These are phyloP conservation scores for Ceratothoa steindachneri DNA, from an alignment of 2,888 invertebrate genomes.

Conservation along the genomic window DNA sequence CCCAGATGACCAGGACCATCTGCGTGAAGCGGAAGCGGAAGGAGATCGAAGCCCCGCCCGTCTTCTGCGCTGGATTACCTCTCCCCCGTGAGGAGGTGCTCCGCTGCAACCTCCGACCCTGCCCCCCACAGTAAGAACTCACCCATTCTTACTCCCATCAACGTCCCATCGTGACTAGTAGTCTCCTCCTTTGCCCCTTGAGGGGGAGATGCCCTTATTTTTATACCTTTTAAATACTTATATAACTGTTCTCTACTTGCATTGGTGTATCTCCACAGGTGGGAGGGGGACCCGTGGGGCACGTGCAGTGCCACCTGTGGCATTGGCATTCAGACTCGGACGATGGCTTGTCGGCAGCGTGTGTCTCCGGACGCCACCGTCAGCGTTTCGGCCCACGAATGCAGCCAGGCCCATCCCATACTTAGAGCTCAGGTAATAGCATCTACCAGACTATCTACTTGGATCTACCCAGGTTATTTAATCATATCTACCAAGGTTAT, in stretches of 20 bases:
- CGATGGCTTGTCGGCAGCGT: constrained; percentile 69
- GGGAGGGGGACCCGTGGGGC: constrained; percentile 77
- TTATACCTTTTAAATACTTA: too few species aligned
- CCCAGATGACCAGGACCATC: constrained; percentile 65
- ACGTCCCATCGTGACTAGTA: background rate
- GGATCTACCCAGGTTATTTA: too few species aligned
- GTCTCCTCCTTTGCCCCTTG: too few species aligned
- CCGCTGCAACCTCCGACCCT: constrained; percentile 68
- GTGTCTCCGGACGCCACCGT: constrained; percentile 58
- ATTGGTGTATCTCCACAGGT: constrained; percentile 58
- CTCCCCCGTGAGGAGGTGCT: constrained; percentile 62
- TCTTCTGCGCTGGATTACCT: constrained; percentile 63
- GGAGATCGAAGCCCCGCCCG: constrained; percentile 60
- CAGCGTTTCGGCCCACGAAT: constrained; percentile 63
- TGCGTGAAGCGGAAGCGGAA: constrained; percentile 66
- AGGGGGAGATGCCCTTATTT: too few species aligned
- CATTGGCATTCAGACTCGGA: constrained; percentile 67
- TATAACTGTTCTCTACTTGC: too few species aligned
- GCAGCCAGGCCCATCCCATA: constrained; percentile 58
- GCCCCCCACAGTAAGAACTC: constrained; percentile 64
- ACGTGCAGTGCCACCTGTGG: constrained; percentile 73
- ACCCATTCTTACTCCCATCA: background rate
- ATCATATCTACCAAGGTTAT: too few species aligned
- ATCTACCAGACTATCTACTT: too few species aligned
- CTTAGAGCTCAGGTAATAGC: constrained; percentile 43